A percentile compares a stretch with the other conserved stretches of the same genome.
These are phyloP conservation scores for Morone saxatilis DNA, from an alignment of 2,113 vertebrate species.

Conservation along the genomic window DNA sequence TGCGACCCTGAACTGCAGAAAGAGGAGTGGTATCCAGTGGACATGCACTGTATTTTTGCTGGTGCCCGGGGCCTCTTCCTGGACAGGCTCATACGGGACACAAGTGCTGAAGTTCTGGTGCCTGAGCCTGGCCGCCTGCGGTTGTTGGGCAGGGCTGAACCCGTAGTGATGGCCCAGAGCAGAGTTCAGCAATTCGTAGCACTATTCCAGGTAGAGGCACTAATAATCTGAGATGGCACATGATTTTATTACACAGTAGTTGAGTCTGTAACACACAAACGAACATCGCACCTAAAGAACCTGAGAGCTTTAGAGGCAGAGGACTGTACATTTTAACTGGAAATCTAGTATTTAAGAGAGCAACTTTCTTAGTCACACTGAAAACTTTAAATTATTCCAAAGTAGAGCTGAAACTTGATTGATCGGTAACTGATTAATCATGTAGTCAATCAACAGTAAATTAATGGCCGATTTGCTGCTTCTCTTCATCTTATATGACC, in stretches of 20 bases:
- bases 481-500: neutral
- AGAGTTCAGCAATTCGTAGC: slow-evolving; percentile 94
- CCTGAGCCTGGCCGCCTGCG: slow-evolving; percentile 89
- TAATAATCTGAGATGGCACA: neutral
- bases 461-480: neutral
- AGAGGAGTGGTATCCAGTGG: slow-evolving; percentile 92
- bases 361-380: neutral
- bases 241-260: neutral
- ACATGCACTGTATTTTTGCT: slow-evolving; percentile 98
- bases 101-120: slow-evolving; percentile 92
- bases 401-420: neutral
- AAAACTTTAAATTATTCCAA: neutral
- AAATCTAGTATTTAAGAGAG: neutral
- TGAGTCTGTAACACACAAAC: no score
- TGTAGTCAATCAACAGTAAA: neutral
- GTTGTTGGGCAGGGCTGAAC: slow-evolving; percentile 89
- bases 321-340: neutral
- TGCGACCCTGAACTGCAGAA: slow-evolving; percentile 95
- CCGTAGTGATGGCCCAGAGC: slow-evolving; percentile 96
- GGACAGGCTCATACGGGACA: slow-evolving; percentile 91
- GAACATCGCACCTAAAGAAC: neutral
- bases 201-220: slow-evolving; percentile 85
- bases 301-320: neutral
- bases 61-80: slow-evolving; percentile 92
- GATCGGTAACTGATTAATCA: neutral